Percentiles rank a stretch among this genome's conserved stretches.
Evolutionary conservation across 2,113 vertebrate species (phyloP).

Genomic region (Cottus gobio): DNA sequence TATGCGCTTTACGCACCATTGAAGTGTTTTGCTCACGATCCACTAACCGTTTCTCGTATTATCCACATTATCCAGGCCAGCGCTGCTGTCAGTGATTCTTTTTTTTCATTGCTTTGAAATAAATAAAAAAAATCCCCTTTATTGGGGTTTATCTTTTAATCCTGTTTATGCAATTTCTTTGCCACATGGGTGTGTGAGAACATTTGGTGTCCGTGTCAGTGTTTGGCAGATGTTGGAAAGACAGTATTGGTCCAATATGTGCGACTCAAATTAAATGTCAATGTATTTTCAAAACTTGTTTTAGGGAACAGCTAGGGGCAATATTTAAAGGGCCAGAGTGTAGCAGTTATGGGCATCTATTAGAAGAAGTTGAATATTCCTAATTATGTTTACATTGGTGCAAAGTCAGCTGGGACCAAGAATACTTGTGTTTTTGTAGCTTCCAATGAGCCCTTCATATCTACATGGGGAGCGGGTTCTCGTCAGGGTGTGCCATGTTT

Average conservation of each 20-base stretch:
- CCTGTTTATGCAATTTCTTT: constrained; percentile 24
- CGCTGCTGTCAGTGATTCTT: constrained; percentile 41
- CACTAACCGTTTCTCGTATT: constrained; percentile 29
- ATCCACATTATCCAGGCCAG: constrained; percentile 21
- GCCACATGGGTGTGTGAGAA: constrained; percentile 18
- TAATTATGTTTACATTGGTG: background rate
- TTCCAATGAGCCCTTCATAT: no score
- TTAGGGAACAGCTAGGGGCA: background rate
- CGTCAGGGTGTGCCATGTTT: no score
- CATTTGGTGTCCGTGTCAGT: background rate
- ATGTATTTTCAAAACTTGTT: background rate
- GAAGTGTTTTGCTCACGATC: constrained; percentile 34
- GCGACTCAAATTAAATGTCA: background rate
- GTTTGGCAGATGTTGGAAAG: constrained; percentile 18
- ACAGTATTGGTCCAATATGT: background rate
- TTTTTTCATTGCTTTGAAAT: constrained; percentile 21
- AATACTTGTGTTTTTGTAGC: background rate
- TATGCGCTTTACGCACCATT: background rate
- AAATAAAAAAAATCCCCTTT: constrained; percentile 36
- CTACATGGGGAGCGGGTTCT: no score
- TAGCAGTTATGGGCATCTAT: no score
- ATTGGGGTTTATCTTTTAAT: constrained; percentile 47
- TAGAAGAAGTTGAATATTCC: no score
- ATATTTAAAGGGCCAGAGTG: no score
- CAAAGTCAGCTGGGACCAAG: background rate